Conservation (phyloP, 1,140 invertebrate genomes). For the Panagrolaimus sp. region DNA sequence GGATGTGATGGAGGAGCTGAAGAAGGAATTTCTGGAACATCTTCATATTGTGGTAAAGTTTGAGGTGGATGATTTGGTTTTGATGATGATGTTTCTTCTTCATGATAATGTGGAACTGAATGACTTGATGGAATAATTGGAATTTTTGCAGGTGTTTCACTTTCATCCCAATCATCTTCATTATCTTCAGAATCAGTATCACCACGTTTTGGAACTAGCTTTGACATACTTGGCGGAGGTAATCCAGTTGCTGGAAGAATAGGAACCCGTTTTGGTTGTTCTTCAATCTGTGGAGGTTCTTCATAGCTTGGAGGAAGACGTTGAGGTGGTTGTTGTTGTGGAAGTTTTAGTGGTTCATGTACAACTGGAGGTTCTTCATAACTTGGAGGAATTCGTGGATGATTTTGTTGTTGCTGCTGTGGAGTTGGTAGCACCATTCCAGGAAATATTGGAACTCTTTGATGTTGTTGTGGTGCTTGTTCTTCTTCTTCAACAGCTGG, state of each 20-base stretch:
- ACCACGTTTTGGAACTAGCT: conserved; percentile 12
- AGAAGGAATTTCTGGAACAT: conserved; percentile 16
- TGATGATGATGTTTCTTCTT: background rate
- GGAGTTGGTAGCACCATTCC: background rate
- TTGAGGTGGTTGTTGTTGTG: background rate
- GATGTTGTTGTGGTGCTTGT: conserved; percentile 15
- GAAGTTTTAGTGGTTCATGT: background rate
- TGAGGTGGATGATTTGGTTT: background rate
- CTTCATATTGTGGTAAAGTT: conserved; percentile 20
- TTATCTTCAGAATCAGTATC: conserved; percentile 26
- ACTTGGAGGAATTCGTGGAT: conserved; percentile 3
- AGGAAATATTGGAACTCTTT: conserved; percentile 22
- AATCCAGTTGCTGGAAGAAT: background rate
- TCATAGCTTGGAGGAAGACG: conserved; percentile 20
- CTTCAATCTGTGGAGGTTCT: conserved; percentile 13
- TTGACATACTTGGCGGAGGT: conserved; percentile 12
- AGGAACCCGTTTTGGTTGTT: conserved; percentile 5
- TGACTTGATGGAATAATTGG: background rate
- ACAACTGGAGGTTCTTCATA: conserved; percentile 33
- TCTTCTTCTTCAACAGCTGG: conserved; percentile 17
- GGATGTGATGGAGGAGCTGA: conserved; percentile 12
- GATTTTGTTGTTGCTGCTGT: background rate
- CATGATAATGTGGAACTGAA: background rate
- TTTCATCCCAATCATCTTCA: conserved; percentile 29
- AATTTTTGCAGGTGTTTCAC: background rate